phyloP scores from a whole-genome alignment of 1,140 invertebrate genomes.

The Leptopilina boulardi region DNA sequence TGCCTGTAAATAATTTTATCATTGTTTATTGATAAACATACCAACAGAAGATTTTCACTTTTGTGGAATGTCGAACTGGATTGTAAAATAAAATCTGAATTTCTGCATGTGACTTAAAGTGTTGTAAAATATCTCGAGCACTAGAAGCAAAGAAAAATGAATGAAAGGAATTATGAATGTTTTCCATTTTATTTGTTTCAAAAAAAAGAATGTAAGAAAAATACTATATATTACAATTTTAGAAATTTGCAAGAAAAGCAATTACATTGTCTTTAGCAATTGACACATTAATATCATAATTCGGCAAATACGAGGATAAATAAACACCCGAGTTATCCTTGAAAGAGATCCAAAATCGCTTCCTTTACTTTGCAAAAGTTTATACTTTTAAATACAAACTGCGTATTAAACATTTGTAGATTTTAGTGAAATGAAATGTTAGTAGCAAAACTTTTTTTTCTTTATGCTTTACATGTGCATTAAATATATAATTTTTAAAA shows the following conservation, averaged over 20 bases:
- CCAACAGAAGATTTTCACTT: conserved; percentile 70
- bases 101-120: conserved; percentile 72
- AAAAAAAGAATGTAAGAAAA: conserved; percentile 32
- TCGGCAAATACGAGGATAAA: conserved; percentile 45
- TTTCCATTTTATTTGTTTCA: background rate
- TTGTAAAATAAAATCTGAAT: conserved; percentile 74
- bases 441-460: background rate
- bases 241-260: conserved; percentile 38
- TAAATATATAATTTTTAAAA: background rate
- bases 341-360: conserved; percentile 58
- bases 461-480: background rate
- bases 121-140: conserved; percentile 73
- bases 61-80: conserved; percentile 72
- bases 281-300: conserved; percentile 50
- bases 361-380: conserved; percentile 47
- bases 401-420: conserved; percentile 51
- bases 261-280: conserved; percentile 47
- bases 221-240: conserved; percentile 32
- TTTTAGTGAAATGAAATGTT: background rate
- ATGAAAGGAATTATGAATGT: background rate
- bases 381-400: conserved; percentile 54
- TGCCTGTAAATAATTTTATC: conserved; percentile 54
- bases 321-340: conserved; percentile 54
- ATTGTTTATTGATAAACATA: conserved; percentile 57
- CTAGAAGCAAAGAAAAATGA: conserved; percentile 68